A percentile compares a stretch with the other conserved stretches of the same genome.
These are phyloP conservation scores for Chaetura pelagica DNA, from an alignment of 2,113 vertebrate species.

Conservation along the genomic window DNA sequence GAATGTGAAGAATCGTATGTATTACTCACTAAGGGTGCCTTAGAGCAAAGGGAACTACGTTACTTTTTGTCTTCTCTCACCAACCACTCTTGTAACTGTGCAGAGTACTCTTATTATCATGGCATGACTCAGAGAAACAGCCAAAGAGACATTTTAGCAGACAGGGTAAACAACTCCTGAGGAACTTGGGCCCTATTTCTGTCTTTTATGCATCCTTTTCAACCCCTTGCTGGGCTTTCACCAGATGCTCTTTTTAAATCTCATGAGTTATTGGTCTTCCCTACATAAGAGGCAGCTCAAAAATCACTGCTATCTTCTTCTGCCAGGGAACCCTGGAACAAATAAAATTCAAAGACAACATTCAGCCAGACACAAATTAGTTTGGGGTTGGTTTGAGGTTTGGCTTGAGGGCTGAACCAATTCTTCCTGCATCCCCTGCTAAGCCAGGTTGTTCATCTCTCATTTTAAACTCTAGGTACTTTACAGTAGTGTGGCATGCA, in stretches of 20 bases:
- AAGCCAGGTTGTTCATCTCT: slow-evolving; percentile 30
- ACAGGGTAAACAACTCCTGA: slow-evolving; percentile 48
- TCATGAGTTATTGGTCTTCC: slow-evolving; percentile 45
- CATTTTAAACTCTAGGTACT: slow-evolving; percentile 13
- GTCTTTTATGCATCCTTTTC: slow-evolving; percentile 38
- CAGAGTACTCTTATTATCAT: slow-evolving; percentile 22
- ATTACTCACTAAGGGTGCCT: slow-evolving; percentile 29
- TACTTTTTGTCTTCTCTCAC: slow-evolving; percentile 5
- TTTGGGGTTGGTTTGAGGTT: slow-evolving; percentile 29
- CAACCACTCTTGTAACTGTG: not conserved
- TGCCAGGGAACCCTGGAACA: slow-evolving; percentile 16
- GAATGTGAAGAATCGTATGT: slow-evolving; percentile 49
- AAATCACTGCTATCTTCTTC: slow-evolving; percentile 26
- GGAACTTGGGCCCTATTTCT: slow-evolving; percentile 35
- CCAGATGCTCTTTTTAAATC: slow-evolving; percentile 49
- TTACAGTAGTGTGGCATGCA: not conserved
- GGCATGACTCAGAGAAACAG: slow-evolving; percentile 52
- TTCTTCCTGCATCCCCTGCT: not conserved
- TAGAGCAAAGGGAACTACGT: slow-evolving; percentile 38
- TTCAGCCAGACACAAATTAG: slow-evolving; percentile 51
- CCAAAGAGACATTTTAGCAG: slow-evolving; percentile 36
- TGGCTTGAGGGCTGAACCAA: not conserved
- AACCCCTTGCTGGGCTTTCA: not conserved
- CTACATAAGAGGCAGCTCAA: not conserved
- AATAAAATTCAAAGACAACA: slow-evolving; percentile 53